Conservation (phyloP, 2,888 invertebrate species). For the Mantis religiosa region DNA sequence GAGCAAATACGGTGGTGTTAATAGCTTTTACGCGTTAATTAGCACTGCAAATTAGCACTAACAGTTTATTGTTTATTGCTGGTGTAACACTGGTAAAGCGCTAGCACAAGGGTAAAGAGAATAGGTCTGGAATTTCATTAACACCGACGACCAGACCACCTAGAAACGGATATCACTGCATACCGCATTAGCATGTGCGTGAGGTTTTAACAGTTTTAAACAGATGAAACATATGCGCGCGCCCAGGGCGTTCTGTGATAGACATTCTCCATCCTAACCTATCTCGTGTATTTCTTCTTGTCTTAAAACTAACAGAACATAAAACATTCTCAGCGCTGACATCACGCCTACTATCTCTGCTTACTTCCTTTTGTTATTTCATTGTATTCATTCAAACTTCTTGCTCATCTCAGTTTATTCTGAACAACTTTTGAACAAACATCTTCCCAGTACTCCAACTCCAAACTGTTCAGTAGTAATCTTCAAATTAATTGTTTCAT, state of each 20-base stretch:
- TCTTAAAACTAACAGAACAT: neutral
- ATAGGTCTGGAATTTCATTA: neutral
- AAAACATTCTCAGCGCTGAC: neutral
- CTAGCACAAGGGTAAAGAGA: neutral
- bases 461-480: too few species aligned
- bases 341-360: too few species aligned
- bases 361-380: too few species aligned
- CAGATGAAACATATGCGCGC: neutral
- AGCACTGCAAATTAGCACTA: neutral
- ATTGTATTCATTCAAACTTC: too few species aligned
- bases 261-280: neutral
- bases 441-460: too few species aligned
- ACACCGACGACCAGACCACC: neutral
- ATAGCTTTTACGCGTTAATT: neutral
- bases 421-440: too few species aligned
- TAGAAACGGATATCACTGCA: neutral
- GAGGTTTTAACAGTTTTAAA: conserved; percentile 8
- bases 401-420: too few species aligned
- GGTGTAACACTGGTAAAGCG: neutral
- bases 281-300: neutral
- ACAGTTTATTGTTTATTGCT: neutral
- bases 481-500: too few species aligned
- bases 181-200: conserved; percentile 23
- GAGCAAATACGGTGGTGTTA: neutral
- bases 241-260: neutral